Evolutionary conservation across 2,113 vertebrate species (phyloP).

Genomic region (Solea senegalensis): DNA sequence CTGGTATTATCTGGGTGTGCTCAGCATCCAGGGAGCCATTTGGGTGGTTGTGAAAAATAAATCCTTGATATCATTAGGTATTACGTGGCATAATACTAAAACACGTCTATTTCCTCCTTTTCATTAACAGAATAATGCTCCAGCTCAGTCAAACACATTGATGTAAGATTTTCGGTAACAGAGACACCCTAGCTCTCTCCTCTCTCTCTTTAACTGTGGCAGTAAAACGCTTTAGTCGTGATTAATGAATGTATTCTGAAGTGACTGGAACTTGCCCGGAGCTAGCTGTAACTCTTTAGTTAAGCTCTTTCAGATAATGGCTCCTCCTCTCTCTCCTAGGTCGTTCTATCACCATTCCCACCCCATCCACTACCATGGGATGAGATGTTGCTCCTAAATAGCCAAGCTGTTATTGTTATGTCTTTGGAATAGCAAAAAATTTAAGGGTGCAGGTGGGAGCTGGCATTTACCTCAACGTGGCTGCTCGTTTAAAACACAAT

Average conservation of each 20-base stretch:
- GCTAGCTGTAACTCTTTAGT: constrained; percentile 44
- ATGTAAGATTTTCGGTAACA: constrained; percentile 20
- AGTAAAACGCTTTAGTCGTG: constrained; percentile 33
- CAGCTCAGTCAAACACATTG: constrained; percentile 55
- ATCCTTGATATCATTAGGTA: constrained; percentile 69
- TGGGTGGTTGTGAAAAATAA: constrained; percentile 67
- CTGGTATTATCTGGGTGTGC: constrained; percentile 66
- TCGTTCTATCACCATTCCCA: constrained; percentile 33
- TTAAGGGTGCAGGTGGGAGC: constrained; percentile 44
- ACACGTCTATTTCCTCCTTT: constrained; percentile 53
- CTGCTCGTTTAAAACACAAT: constrained; percentile 56
- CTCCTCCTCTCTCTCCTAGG: not conserved
- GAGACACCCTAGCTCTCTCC: not conserved
- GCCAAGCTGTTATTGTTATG: constrained; percentile 52
- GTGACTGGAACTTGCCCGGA: constrained; percentile 25
- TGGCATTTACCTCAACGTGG: constrained; percentile 44
- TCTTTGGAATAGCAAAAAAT: constrained; percentile 29
- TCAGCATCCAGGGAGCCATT: constrained; percentile 67
- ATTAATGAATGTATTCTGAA: constrained; percentile 37
- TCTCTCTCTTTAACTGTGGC: constrained; percentile 15
- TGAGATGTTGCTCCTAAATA: constrained; percentile 29
- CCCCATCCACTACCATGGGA: constrained; percentile 22
- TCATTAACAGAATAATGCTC: constrained; percentile 74
- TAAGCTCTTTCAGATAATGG: constrained; percentile 22
- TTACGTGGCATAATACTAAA: constrained; percentile 78